phyloP scores from a whole-genome alignment of 1,140 invertebrate species.

The Coenobita brevimanus region DNA sequence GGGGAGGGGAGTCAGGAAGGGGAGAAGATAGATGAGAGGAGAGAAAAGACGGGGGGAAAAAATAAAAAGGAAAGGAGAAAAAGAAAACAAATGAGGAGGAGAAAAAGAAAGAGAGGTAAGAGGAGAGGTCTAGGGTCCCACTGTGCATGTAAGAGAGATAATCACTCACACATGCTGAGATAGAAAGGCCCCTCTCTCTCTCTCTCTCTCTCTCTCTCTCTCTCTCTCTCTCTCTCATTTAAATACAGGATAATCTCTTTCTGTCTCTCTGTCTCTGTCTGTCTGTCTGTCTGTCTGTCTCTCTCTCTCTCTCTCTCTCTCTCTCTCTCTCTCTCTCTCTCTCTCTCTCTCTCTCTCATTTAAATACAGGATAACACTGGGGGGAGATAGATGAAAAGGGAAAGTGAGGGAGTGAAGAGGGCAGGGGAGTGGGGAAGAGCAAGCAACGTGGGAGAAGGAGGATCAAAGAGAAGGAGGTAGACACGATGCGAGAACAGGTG shows the following conservation, averaged over 20 bases:
- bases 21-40: too few relatives aligned
- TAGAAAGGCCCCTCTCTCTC: too few relatives aligned
- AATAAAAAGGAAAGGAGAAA: too few relatives aligned
- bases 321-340: not conserved
- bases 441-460: too few relatives aligned
- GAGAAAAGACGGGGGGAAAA: too few relatives aligned
- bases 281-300: not conserved
- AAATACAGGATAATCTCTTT: not conserved
- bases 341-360: not conserved
- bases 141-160: not conserved
- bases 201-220: too few relatives aligned
- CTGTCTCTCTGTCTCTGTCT: conserved; percentile 8
- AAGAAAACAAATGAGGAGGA: too few relatives aligned
- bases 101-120: too few relatives aligned
- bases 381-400: conserved; percentile 18
- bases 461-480: not conserved
- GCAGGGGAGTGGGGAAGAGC: not conserved
- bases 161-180: not conserved
- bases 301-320: not conserved
- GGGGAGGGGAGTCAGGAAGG: too few relatives aligned
- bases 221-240: too few relatives aligned
- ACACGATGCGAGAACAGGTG: not conserved
- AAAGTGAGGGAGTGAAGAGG: conserved; percentile 12
- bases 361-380: not conserved
- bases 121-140: too few relatives aligned